Evolutionary conservation across 2,888 invertebrate species (phyloP).

Genomic region (Notodonta dromedarius): DNA sequence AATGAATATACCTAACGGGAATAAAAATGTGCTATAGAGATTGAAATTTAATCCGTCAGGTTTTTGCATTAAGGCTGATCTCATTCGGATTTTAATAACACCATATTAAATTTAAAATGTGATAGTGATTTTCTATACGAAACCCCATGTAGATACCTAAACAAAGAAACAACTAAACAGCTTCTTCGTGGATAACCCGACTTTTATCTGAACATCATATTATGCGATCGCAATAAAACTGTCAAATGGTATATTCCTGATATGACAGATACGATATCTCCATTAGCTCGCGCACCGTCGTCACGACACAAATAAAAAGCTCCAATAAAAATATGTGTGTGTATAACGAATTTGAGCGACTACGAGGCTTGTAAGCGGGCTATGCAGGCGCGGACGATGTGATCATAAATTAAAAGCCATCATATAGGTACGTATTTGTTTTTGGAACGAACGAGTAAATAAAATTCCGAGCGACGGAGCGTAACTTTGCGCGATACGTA

Average conservation of each 20-base stretch:
- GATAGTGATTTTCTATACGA: neutral
- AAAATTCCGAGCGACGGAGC: conserved; percentile 76
- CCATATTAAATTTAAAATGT: neutral
- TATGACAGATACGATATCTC: conserved; percentile 78
- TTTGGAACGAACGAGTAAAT: conserved; percentile 74
- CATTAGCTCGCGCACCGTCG: conserved; percentile 71
- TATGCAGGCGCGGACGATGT: conserved; percentile 55
- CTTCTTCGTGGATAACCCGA: conserved; percentile 45
- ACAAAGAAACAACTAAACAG: conserved; percentile 39
- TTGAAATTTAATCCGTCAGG: too few species aligned
- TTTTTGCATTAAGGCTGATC: too few species aligned
- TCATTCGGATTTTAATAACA: too few species aligned
- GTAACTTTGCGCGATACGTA: conserved; percentile 72
- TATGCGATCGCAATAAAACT: conserved; percentile 73
- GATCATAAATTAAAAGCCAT: conserved; percentile 79
- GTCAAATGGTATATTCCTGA: conserved; percentile 73
- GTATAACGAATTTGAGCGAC: conserved; percentile 60
- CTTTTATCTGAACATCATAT: conserved; percentile 65
- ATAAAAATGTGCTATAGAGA: too few species aligned
- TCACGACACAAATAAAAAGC: conserved; percentile 68
- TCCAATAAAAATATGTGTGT: conserved; percentile 51
- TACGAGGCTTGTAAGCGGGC: conserved; percentile 39
- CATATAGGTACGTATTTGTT: conserved; percentile 67
- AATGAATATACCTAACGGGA: too few species aligned
- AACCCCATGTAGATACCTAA: conserved; percentile 12